These are phyloP conservation scores for Lagopus muta DNA, from an alignment of 2,113 vertebrate species.

Conservation along the genomic window DNA sequence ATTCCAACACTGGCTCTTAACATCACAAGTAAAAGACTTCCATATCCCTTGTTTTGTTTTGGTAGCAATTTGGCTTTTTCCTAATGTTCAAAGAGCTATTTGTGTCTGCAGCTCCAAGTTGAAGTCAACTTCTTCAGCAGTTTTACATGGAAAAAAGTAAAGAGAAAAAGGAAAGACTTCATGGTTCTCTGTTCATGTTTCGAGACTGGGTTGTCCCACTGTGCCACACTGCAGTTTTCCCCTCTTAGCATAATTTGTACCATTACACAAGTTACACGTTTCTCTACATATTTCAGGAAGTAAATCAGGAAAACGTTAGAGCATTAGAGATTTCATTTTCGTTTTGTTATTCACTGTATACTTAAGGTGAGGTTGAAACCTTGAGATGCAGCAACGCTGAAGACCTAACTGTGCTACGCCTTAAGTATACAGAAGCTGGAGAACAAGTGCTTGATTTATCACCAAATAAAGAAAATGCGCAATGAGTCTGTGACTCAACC, in stretches of 20 bases:
- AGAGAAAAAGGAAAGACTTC: neutral
- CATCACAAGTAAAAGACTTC: neutral
- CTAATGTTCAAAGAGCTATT: neutral
- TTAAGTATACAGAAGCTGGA: neutral
- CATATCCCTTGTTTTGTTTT: neutral
- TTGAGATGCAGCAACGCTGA: neutral
- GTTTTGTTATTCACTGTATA: neutral
- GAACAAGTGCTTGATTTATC: neutral
- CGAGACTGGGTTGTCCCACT: neutral
- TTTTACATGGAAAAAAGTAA: neutral
- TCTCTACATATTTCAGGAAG: constrained; percentile 2
- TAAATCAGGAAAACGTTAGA: neutral
- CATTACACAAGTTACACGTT: neutral
- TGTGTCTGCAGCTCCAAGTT: neutral
- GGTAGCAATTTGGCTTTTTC: neutral
- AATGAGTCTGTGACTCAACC: neutral
- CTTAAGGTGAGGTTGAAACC: constrained; percentile 43
- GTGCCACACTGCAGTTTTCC: neutral
- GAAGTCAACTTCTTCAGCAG: neutral
- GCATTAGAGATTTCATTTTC: neutral
- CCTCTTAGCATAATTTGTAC: neutral
- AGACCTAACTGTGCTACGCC: neutral
- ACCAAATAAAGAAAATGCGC: neutral
- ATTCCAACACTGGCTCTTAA: neutral
- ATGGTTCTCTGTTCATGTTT: neutral